Evolutionary conservation across 2,113 vertebrate species (phyloP).

Genomic region (Epinephelus lanceolatus): DNA sequence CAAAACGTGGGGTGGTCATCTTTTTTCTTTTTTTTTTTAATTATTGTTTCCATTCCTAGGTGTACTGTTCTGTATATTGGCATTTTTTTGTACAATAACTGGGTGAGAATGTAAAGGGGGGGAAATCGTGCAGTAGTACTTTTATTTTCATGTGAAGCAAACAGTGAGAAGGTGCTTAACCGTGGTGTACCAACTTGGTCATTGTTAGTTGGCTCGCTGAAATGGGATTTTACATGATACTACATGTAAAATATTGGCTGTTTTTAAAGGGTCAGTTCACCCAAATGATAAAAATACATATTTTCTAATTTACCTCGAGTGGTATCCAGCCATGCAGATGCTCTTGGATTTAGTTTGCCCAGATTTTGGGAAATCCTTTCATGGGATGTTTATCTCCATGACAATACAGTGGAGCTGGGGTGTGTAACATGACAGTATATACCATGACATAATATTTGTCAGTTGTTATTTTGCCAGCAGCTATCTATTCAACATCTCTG

Average conservation of each 20-base stretch:
- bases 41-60: conserved; percentile 71
- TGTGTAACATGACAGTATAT: not conserved
- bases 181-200: conserved; percentile 81
- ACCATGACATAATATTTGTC: not conserved
- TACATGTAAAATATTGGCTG: conserved; percentile 15
- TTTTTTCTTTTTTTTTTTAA: conserved; percentile 34
- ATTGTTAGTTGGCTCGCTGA: conserved; percentile 70
- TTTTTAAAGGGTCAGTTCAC: conserved; percentile 36
- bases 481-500: not conserved
- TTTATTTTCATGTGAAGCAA: conserved; percentile 82
- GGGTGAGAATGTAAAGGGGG: conserved; percentile 81
- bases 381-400: not conserved
- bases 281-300: conserved; percentile 14
- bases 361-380: not conserved
- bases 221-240: conserved; percentile 56
- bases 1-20: conserved; percentile 56
- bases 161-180: conserved; percentile 83
- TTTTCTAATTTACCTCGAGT: not conserved
- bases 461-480: not conserved
- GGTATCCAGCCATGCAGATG: not conserved
- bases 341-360: conserved; percentile 10
- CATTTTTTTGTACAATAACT: conserved; percentile 84
- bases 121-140: conserved; percentile 78
- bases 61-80: conserved; percentile 83
- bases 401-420: no score